Evolutionary conservation across 2,113 vertebrate species (phyloP).

Genomic region (Rafetus swinhoei): DNA sequence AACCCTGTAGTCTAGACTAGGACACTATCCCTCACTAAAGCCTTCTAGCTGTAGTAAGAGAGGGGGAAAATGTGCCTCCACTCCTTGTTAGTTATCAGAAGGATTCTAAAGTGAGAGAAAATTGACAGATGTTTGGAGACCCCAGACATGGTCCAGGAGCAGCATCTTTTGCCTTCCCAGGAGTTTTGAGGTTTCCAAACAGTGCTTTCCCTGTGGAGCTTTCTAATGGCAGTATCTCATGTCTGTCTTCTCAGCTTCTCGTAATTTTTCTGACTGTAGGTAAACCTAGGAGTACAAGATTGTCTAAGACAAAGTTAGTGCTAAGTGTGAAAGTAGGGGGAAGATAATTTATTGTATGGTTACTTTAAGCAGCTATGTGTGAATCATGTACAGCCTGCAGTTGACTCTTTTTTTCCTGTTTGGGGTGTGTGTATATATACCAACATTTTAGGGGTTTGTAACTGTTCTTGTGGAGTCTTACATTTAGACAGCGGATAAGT

Average conservation of each 20-base stretch:
- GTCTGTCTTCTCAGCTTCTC: neutral
- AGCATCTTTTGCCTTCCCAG: neutral
- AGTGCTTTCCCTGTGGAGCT: neutral
- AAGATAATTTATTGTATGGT: neutral
- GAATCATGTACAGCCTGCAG: neutral
- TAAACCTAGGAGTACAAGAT: neutral
- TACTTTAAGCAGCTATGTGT: neutral
- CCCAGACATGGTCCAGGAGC: neutral
- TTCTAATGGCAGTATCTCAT: neutral
- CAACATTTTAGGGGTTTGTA: neutral
- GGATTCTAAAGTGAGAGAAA: neutral
- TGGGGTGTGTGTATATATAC: neutral
- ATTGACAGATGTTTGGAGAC: neutral
- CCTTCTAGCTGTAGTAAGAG: no score
- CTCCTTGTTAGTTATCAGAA: neutral
- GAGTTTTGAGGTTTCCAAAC: neutral
- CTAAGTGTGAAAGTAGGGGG: neutral
- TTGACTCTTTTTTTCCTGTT: neutral
- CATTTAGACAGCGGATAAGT: neutral
- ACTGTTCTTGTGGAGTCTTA: neutral
- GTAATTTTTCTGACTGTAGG: neutral
- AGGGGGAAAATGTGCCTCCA: neutral
- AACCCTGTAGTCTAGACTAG: no score
- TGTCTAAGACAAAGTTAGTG: neutral
- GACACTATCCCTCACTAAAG: no score